Conservation (phyloP, 2,797 vertebrate genomes). For the Eospalax fontanierii region DNA sequence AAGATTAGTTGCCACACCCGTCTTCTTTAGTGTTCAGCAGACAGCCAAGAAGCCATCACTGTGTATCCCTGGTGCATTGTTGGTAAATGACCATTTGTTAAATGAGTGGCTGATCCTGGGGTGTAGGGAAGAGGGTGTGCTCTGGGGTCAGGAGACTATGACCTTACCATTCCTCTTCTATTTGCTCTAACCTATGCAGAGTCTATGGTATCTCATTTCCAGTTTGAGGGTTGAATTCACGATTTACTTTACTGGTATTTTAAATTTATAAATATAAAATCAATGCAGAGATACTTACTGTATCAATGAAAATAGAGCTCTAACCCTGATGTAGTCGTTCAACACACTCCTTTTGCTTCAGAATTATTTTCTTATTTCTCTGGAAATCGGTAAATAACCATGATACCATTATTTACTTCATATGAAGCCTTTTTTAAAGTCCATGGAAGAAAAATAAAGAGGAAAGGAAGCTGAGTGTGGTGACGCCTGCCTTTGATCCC, state of each 20-base stretch:
- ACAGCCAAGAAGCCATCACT: neutral
- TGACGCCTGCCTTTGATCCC: no score
- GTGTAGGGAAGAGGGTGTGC: rapidly evolving
- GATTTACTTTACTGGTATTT: slow-evolving; percentile 8
- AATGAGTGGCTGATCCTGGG: neutral
- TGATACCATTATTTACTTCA: neutral
- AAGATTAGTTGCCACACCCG: neutral
- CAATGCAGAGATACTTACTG: neutral
- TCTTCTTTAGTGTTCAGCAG: neutral
- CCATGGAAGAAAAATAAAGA: no score
- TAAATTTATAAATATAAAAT: neutral
- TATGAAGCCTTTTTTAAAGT: neutral
- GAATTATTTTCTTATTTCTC: neutral
- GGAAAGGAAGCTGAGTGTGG: no score
- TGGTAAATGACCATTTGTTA: neutral
- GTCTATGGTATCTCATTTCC: neutral
- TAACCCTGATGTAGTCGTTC: neutral
- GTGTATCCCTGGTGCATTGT: rapidly evolving
- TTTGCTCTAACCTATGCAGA: neutral
- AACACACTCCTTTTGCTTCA: rapidly evolving
- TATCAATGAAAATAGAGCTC: neutral
- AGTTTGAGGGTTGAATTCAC: neutral
- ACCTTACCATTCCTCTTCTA: neutral
- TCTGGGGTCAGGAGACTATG: neutral
- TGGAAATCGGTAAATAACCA: neutral